Evolutionary conservation across 2,888 invertebrate species (phyloP), one percentile per base, ranked within the genome.

Genomic region (Trissolcus brochymenae): DNA sequence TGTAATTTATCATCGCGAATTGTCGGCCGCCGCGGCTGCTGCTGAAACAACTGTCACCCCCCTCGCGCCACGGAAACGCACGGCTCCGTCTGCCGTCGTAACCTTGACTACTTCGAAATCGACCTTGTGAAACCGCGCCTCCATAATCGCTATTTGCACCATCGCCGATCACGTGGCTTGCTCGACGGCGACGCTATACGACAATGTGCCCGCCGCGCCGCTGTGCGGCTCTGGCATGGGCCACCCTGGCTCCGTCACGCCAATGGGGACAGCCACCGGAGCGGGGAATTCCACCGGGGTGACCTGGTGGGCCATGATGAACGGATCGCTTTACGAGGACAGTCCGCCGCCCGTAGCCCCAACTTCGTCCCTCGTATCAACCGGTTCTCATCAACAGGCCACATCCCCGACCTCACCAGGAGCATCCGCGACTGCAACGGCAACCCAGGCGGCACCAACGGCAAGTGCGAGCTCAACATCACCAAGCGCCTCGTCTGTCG

Each of bases 181-280:
- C 92, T 94, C 92, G 91, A 92, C 94, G 93, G 93, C 94, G 93
- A 93, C 94, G 92, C 93, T 94, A 93, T 94, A 94, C 93, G 94
- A 94, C 93, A 94, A 94, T 93, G 92, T 92, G 91, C 92, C 92
- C 91, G 92, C 92, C 91, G 92, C 92, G 91, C 93, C 93, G 91
- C 93, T 88, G 81, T 88, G 89, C 88, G 89, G 88, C 88, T 85
- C 89, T 86, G 89, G 88, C 88, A 88, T 89, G 86, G 88, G 87
- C 85, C 89, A 89, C 83, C 89, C 89, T 88, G 89, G 88, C 86
- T 87, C 89, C 83, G 85, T 89, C 84, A 86, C 88, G 84, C 85
- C 89, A 84, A 89, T 89, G 88, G 89, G 87, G 84, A 83, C 94
- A 94, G 93, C 93, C 93, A 93, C 93, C 93, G 93, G 93, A 92